A percentile compares a stretch with the other conserved stretches of the same genome.
These are phyloP conservation scores for Carpatolechia fugitivella DNA, from an alignment of 2,888 invertebrate genomes.

Conservation along the genomic window DNA sequence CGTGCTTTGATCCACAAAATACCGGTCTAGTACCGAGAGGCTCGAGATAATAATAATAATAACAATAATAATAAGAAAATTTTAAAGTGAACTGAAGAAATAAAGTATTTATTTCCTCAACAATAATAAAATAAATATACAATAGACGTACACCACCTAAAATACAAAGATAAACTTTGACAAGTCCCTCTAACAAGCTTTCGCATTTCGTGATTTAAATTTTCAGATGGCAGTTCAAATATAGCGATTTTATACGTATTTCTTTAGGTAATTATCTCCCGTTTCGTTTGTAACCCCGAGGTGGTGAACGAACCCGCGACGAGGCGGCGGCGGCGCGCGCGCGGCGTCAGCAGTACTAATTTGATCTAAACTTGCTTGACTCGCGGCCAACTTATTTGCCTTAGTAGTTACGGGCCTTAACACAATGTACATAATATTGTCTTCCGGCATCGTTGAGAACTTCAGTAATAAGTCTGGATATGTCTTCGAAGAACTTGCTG, in stretches of 20 bases:
- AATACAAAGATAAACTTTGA: too few relatives aligned
- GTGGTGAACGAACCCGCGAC: constrained; percentile 59
- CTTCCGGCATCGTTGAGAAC: constrained; percentile 32
- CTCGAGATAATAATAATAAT: too few relatives aligned
- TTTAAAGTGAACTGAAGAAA: too few relatives aligned
- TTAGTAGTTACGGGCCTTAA: constrained; percentile 60
- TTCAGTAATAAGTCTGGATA: constrained; percentile 40
- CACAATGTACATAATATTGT: constrained; percentile 57
- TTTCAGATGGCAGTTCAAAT: constrained; percentile 4
- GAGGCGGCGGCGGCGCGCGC: too few relatives aligned
- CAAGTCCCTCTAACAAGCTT: too few relatives aligned
- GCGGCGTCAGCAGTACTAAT: constrained; percentile 65
- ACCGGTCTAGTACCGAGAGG: too few relatives aligned
- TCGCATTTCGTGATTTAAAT: constrained; percentile 11
- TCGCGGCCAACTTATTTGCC: constrained; percentile 59
- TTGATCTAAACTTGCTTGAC: constrained; percentile 62
- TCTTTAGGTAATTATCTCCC: constrained; percentile 4
- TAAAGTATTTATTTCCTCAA: too few relatives aligned
- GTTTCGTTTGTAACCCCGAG: constrained; percentile 12
- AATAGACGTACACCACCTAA: too few relatives aligned
- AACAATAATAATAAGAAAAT: too few relatives aligned
- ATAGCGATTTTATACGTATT: constrained; percentile 5
- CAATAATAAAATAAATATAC: too few relatives aligned
- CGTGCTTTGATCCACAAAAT: too few relatives aligned
- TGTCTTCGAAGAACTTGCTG: constrained; percentile 22